phyloP scores from a whole-genome alignment of 2,888 invertebrate species.

The Folsomia manolachei region DNA sequence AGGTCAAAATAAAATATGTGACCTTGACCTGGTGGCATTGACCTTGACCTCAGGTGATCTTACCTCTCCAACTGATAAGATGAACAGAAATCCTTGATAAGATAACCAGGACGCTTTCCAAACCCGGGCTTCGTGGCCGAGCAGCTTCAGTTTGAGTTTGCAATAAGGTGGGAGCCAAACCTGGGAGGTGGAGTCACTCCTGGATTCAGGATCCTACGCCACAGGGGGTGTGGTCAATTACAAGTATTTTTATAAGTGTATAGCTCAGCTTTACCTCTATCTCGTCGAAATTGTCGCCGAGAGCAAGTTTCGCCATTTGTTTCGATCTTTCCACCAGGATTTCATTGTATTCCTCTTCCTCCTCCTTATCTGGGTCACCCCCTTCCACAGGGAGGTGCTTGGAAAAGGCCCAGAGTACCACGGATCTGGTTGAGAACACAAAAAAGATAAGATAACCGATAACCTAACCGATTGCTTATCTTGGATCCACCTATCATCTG shows the following conservation, averaged over 20 bases:
- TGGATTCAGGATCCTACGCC: no score
- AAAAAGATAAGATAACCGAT: no score
- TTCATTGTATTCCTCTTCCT: neutral
- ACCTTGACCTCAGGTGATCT: neutral
- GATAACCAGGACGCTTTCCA: slow-evolving; percentile 28
- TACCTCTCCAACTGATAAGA: slow-evolving; percentile 36
- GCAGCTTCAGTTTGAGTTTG: slow-evolving; percentile 18
- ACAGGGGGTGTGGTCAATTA: no score
- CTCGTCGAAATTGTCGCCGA: no score
- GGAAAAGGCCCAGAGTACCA: no score
- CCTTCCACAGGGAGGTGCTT: neutral
- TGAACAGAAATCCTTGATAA: slow-evolving; percentile 6
- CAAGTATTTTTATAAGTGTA: no score
- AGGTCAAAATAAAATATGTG: neutral
- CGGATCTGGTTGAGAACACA: no score
- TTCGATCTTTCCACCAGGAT: neutral
- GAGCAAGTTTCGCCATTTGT: neutral
- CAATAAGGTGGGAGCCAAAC: neutral
- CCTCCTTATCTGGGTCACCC: neutral
- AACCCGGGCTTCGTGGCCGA: slow-evolving; percentile 34
- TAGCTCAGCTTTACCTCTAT: no score
- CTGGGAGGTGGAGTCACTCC: no score
- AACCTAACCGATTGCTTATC: neutral
- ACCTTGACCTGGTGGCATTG: neutral
- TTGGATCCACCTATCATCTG: slow-evolving; percentile 31